Conservation (phyloP, 2,797 vertebrate species). For the Zenarchopterus dispar region DNA sequence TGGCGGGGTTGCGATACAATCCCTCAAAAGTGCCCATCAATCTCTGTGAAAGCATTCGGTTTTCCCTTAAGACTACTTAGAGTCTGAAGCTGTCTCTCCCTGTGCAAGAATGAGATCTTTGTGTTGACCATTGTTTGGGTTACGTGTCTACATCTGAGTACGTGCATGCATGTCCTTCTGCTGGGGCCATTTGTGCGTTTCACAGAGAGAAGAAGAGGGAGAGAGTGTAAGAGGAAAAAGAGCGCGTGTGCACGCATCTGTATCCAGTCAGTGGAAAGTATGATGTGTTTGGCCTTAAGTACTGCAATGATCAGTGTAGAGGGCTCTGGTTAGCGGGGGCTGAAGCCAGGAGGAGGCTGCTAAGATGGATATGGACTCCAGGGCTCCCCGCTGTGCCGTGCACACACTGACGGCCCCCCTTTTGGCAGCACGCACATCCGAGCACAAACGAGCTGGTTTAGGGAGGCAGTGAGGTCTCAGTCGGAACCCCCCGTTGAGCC, state of each 20-base stretch:
- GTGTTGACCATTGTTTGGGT: conserved; percentile 68
- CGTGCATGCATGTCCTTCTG: conserved; percentile 61
- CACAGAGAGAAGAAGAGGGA: conserved; percentile 22
- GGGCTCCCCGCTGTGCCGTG: conserved; percentile 75
- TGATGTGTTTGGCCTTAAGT: conserved; percentile 81
- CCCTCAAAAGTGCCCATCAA: conserved; percentile 81
- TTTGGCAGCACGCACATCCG: conserved; percentile 80
- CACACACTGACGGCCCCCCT: conserved; percentile 77
- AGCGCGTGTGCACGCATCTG: conserved; percentile 57
- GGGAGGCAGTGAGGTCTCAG: conserved; percentile 81
- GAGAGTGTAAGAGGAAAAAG: conserved; percentile 23
- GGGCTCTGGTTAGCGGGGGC: conserved; percentile 78
- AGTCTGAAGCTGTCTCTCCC: conserved; percentile 53
- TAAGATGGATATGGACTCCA: conserved; percentile 83
- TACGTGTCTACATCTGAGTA: conserved; percentile 63
- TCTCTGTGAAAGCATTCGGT: conserved; percentile 78
- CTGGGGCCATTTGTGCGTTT: conserved; percentile 65
- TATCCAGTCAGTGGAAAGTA: conserved; percentile 83
- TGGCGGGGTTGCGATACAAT: conserved; percentile 80
- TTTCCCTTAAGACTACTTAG: conserved; percentile 78
- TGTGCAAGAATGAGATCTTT: conserved; percentile 49
- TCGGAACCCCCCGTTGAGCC: conserved; percentile 78
- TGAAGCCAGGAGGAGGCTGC: conserved; percentile 81
- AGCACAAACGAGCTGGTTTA: conserved; percentile 81
- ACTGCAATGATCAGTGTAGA: conserved; percentile 75